These are phyloP conservation scores for Odobenus rosmarus DNA, from an alignment of 2,113 vertebrate genomes.

Conservation along the genomic window DNA sequence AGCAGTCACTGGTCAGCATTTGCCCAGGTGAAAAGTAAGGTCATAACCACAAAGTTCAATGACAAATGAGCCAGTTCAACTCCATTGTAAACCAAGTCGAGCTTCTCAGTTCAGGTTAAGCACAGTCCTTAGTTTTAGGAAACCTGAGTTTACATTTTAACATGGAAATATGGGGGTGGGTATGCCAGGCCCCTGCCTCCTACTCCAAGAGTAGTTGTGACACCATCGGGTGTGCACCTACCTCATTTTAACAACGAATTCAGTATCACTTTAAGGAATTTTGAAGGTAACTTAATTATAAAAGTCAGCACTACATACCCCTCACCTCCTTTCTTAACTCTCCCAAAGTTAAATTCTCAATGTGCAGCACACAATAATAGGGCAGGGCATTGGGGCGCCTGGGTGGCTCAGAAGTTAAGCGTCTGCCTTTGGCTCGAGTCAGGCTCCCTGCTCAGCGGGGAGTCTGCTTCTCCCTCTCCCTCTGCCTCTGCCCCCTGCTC, in stretches of 20 bases:
- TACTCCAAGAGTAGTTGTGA: not conserved
- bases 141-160: not conserved
- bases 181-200: not conserved
- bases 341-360: not conserved
- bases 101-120: not conserved
- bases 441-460: no score
- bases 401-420: no score
- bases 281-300: not conserved
- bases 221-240: fast-evolving
- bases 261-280: not conserved
- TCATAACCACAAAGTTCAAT: not conserved
- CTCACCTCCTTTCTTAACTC: not conserved
- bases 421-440: not conserved
- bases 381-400: not conserved
- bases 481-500: no score
- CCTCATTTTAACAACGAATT: not conserved
- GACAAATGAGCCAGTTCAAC: not conserved
- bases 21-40: not conserved
- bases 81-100: not conserved
- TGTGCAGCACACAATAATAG: not conserved
- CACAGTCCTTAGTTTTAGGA: not conserved
- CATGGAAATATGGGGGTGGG: not conserved
- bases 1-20: not conserved
- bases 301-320: not conserved
- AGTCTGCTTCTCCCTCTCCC: no score